A percentile compares a stretch with the other conserved stretches of the same genome.
Evolutionary conservation across 2,888 invertebrate genomes (phyloP).

Genomic region (Coleophora flavipennella): DNA sequence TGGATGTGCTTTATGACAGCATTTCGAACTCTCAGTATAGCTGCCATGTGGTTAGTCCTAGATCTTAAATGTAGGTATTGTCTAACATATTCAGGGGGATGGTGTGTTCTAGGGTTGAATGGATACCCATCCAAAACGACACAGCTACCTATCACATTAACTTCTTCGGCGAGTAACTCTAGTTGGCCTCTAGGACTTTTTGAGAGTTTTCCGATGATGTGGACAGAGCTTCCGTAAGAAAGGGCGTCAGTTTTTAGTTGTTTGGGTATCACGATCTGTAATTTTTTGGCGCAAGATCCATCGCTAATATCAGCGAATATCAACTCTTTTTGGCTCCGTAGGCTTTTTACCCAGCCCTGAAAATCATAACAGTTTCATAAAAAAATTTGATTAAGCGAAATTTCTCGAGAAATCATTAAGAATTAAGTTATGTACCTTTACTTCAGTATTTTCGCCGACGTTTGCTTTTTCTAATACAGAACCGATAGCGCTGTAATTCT

Average conservation of each 20-base stretch:
- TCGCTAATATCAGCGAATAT: constrained; percentile 89
- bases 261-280: constrained; percentile 80
- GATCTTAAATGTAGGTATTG: constrained; percentile 86
- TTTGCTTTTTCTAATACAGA: constrained; percentile 45
- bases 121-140: constrained; percentile 81
- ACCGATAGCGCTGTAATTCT: constrained; percentile 44
- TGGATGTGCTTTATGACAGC: constrained; percentile 79
- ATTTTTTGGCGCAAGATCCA: constrained; percentile 79
- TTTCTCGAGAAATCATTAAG: neutral
- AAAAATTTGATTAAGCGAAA: neutral
- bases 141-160: constrained; percentile 79
- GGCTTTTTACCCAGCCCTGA: constrained; percentile 91
- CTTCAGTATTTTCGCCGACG: constrained; percentile 47
- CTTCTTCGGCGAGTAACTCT: constrained; percentile 77
- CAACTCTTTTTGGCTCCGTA: constrained; percentile 85
- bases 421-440: constrained; percentile 49
- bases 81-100: constrained; percentile 83
- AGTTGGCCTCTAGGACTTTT: constrained; percentile 77
- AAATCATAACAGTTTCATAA: neutral
- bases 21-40: constrained; percentile 84
- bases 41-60: constrained; percentile 80
- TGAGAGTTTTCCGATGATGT: constrained; percentile 77
- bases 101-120: constrained; percentile 81
- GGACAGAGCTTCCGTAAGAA: constrained; percentile 80
- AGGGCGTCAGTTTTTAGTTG: constrained; percentile 58